phyloP scores from a whole-genome alignment of 2,797 vertebrate genomes.

The Enteromius afrohamiltoni region DNA sequence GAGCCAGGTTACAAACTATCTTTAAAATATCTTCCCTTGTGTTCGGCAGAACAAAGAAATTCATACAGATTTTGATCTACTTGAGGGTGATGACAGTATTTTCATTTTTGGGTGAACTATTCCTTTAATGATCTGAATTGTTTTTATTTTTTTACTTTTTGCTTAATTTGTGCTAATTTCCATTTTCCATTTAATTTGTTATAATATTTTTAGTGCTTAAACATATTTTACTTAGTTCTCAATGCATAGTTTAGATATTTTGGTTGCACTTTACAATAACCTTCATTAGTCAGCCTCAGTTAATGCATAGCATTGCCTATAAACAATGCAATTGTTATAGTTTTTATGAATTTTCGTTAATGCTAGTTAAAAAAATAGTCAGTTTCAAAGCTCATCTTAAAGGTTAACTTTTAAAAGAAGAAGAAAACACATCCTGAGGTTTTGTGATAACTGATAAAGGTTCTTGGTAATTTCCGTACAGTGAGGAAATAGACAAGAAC shows the following conservation, averaged over 20 bases:
- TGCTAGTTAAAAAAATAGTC: not conserved
- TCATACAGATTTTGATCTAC: too few relatives aligned
- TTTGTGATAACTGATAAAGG: not conserved
- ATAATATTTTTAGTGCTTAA: not conserved
- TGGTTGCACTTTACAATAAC: not conserved
- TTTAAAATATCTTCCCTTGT: too few relatives aligned
- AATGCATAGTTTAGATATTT: not conserved
- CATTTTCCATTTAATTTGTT: not conserved
- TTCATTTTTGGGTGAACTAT: too few relatives aligned
- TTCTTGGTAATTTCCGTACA: constrained; percentile 9
- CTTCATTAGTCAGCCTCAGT: not conserved
- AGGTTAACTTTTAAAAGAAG: not conserved
- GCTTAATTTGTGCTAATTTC: not conserved
- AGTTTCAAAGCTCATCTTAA: not conserved
- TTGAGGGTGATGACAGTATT: too few relatives aligned
- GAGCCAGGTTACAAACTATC: too few relatives aligned
- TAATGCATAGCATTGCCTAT: not conserved
- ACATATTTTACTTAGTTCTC: not conserved
- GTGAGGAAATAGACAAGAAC: not conserved
- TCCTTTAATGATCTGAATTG: not conserved
- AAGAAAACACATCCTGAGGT: not conserved
- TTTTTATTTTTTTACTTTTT: not conserved
- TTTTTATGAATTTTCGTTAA: not conserved
- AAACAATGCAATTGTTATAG: not conserved
- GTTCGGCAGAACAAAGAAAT: too few relatives aligned